Conservation (phyloP, 2,888 invertebrate species). For the Ormyrus thymus region DNA sequence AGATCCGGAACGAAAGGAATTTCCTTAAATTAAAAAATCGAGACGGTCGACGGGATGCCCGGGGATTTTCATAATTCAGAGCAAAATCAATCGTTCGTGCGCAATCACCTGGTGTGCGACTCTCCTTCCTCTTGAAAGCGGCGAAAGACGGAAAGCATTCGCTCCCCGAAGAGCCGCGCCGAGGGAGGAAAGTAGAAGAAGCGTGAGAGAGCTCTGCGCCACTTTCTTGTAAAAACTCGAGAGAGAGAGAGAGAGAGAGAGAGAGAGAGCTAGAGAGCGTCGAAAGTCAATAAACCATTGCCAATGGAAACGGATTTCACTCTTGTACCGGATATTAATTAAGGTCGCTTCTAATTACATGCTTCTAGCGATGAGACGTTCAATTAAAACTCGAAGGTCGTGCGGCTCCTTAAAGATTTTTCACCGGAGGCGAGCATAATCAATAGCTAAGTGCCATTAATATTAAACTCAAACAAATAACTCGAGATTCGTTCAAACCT, state of each 20-base stretch:
- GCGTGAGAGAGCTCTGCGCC: neutral
- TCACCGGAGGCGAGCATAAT: neutral
- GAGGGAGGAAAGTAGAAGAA: too few species aligned
- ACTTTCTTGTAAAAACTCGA: slow-evolving; percentile 28
- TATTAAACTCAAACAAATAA: neutral
- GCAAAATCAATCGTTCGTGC: too few species aligned
- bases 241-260: neutral
- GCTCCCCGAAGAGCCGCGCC: neutral
- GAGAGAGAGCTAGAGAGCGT: neutral
- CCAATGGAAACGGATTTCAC: slow-evolving; percentile 5
- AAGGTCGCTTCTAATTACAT: slow-evolving; percentile 45
- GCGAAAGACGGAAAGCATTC: too few species aligned
- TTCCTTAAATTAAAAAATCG: too few species aligned
- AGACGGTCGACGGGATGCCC: too few species aligned
- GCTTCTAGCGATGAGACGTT: slow-evolving; percentile 29
- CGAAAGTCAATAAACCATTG: slow-evolving; percentile 45
- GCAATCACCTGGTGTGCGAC: too few species aligned
- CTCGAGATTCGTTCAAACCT: neutral
- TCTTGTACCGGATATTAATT: slow-evolving; percentile 45
- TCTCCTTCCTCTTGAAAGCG: too few species aligned
- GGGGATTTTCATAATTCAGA: too few species aligned
- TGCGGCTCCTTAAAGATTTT: slow-evolving; percentile 17
- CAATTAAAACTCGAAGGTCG: slow-evolving; percentile 39
- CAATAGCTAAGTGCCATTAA: neutral
- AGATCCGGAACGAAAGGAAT: too few species aligned